Evolutionary conservation across 2,797 vertebrate genomes (phyloP), one percentile per base, ranked within the genome.

Genomic region (Labroides dimidiatus): DNA sequence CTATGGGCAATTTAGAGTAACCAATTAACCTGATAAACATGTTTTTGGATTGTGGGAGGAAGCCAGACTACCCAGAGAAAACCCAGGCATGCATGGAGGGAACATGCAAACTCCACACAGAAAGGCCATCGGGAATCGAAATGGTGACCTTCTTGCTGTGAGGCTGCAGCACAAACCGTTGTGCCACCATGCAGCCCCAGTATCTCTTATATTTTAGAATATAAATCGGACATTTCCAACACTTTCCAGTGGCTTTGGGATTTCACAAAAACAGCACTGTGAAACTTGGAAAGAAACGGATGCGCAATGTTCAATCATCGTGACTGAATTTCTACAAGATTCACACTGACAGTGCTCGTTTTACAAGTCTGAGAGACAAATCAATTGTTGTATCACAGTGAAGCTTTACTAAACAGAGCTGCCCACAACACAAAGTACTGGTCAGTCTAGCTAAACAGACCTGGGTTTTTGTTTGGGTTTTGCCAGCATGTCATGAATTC

Each of bases 391-490:
- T 72, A 16, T 65, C 69, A 67, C 60, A 84, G 80, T 76, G 47
- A 76, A 88, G 80, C 45, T 14, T 24, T 69, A 56, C 77, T 59
- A 84, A 88, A 84, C 79, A 78, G 50, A 84, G 75, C 66, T 69
- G 69, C 69, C 84, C 86, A 85, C 68, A 88, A 72, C 45, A 74
- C 83, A 89, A 87, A 79, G 65, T 66, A 49, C 69, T 50, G 78
- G 84, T 88, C 76, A 73, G 69, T 56, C 78, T 84, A 69, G 78
- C 84, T 86, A 91, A 92, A 91, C 83, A 89, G 84, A 76, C 68
- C 58, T 49, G 51, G 78, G 63, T 62, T 85, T 88, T 84, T 90
- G 87, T 92, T 91, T 90, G 78, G 88, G 83, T 89, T 89, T 84
- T 85, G 66, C 78, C 82, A 70, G 72, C 49, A 49, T 73, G 57